These are phyloP conservation scores for Tinamus major DNA, from an alignment of 2,797 vertebrate genomes.

Conservation along the genomic window DNA sequence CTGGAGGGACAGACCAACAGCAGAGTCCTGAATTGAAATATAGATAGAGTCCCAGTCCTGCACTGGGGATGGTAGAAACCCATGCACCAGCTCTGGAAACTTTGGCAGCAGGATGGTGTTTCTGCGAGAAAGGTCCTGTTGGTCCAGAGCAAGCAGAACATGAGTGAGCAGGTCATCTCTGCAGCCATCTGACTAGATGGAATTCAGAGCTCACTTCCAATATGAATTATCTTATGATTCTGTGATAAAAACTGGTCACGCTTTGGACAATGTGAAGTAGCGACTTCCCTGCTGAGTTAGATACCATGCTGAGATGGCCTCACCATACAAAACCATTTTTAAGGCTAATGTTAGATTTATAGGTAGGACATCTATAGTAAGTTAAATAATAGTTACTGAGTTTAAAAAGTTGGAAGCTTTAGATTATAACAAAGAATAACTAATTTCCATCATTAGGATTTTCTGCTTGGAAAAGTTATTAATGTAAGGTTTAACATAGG, in stretches of 20 bases:
- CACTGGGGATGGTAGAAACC: neutral
- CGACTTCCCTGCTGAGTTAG: neutral
- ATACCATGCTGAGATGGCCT: neutral
- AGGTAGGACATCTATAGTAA: neutral
- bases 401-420: neutral
- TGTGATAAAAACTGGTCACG: neutral
- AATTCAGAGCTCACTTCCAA: neutral
- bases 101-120: neutral
- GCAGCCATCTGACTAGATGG: neutral
- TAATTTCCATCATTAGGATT: neutral
- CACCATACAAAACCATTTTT: neutral
- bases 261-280: neutral
- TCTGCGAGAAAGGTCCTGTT: neutral
- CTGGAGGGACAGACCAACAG: neutral
- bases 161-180: neutral
- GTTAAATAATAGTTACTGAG: neutral
- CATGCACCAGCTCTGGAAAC: neutral
- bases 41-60: neutral
- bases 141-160: neutral
- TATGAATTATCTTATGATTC: neutral
- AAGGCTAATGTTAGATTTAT: neutral
- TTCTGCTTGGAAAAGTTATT: neutral
- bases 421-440: neutral
- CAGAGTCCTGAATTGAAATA: fast-evolving
- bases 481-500: neutral